phyloP scores from a whole-genome alignment of 2,113 vertebrate genomes.

The Tupaia tana region DNA sequence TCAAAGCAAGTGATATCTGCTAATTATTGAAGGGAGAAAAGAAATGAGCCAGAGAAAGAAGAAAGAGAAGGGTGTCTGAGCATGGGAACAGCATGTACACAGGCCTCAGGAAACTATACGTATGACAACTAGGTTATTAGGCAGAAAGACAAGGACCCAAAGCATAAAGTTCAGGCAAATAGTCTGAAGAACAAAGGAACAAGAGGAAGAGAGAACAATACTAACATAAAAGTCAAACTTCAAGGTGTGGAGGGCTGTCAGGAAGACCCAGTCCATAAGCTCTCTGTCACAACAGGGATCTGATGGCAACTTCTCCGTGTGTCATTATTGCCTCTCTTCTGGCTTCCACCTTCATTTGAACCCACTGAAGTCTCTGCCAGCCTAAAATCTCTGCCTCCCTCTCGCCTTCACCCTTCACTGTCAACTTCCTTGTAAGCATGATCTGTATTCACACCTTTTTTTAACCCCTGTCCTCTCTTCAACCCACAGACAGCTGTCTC shows the following conservation, averaged over 20 bases:
- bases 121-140: rapidly evolving
- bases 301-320: background rate
- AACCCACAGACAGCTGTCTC: background rate
- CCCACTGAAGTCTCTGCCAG: background rate
- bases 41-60: background rate
- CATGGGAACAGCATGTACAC: background rate
- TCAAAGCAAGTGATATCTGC: background rate
- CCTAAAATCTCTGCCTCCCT: background rate
- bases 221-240: background rate
- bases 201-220: background rate
- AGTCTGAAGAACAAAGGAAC: background rate
- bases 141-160: background rate
- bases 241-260: background rate
- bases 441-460: background rate
- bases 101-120: background rate
- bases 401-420: background rate
- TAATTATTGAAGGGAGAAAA: background rate
- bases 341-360: background rate
- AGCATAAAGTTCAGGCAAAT: background rate
- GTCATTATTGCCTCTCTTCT: too few relatives aligned
- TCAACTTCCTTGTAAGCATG: background rate
- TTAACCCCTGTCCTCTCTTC: background rate
- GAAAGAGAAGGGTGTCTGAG: background rate
- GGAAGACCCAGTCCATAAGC: background rate
- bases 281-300: background rate